Conservation (phyloP, 2,797 vertebrate species). For the Peromyscus nudipes region DNA sequence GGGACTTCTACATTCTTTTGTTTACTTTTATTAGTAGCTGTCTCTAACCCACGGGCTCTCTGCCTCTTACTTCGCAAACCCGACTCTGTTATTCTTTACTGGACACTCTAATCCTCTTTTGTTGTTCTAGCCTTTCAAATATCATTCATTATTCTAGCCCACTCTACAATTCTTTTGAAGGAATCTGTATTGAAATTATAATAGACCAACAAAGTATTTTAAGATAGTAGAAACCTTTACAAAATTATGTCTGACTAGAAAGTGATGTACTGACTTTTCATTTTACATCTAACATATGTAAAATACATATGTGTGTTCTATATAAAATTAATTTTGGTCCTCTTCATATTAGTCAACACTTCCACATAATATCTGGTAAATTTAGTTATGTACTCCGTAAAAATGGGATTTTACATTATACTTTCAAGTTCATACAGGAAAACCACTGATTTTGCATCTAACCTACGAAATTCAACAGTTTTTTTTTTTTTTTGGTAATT, state of each 20-base stretch:
- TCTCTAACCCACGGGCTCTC: neutral
- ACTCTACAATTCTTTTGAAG: neutral
- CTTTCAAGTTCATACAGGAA: slow-evolving; percentile 44
- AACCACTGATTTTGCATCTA: slow-evolving; percentile 34
- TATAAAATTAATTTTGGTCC: neutral
- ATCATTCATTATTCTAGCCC: neutral
- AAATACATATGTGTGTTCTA: neutral
- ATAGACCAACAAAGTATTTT: slow-evolving; percentile 51
- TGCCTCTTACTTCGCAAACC: slow-evolving; percentile 23
- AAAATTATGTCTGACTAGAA: neutral
- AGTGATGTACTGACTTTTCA: neutral
- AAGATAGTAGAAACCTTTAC: slow-evolving; percentile 57
- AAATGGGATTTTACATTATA: slow-evolving; percentile 45
- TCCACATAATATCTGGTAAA: neutral
- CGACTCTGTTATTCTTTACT: neutral
- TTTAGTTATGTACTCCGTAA: slow-evolving; percentile 44
- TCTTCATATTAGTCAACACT: neutral
- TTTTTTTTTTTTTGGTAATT: slow-evolving; percentile 13
- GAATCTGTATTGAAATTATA: slow-evolving; percentile 2
- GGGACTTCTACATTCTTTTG: neutral
- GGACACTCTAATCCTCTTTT: neutral
- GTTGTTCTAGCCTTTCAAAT: neutral
- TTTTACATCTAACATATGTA: neutral
- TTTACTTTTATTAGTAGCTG: neutral
- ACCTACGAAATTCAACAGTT: neutral